These are phyloP conservation scores for Oceanites oceanicus DNA, from an alignment of 2,113 vertebrate species.

Conservation along the genomic window DNA sequence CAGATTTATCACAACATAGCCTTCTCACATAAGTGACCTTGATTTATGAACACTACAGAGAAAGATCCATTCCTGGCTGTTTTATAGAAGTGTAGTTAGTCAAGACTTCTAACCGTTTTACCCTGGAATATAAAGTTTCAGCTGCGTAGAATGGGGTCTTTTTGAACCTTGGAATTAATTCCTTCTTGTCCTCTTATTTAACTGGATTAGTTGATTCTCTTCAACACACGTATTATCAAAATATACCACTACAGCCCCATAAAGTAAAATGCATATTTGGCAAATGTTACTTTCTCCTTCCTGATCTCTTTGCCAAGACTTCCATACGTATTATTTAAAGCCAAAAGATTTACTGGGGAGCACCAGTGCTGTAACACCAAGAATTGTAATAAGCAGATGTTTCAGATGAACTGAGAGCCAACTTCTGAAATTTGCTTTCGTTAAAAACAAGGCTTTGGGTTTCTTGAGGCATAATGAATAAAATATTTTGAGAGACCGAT, in stretches of 20 bases:
- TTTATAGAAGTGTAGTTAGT: neutral
- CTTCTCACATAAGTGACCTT: constrained; percentile 51
- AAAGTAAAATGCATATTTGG: constrained; percentile 38
- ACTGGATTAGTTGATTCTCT: constrained; percentile 8
- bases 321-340: constrained; percentile 45
- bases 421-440: neutral
- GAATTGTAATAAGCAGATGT: constrained; percentile 66
- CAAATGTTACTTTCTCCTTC: neutral
- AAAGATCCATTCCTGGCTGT: constrained; percentile 6
- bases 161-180: constrained; percentile 14
- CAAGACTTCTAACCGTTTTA: neutral
- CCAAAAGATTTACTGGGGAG: constrained; percentile 52
- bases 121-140: neutral
- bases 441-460: constrained; percentile 26
- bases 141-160: neutral
- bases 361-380: constrained; percentile 33
- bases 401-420: constrained; percentile 38
- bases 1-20: constrained; percentile 34
- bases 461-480: constrained; percentile 64
- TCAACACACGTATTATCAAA: constrained; percentile 16
- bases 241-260: neutral
- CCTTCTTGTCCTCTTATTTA: constrained; percentile 17
- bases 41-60: constrained; percentile 18
- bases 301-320: constrained; percentile 56
- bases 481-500: constrained; percentile 47